Evolutionary conservation across 2,113 vertebrate species (phyloP).

Genomic region (Plecotus auritus): DNA sequence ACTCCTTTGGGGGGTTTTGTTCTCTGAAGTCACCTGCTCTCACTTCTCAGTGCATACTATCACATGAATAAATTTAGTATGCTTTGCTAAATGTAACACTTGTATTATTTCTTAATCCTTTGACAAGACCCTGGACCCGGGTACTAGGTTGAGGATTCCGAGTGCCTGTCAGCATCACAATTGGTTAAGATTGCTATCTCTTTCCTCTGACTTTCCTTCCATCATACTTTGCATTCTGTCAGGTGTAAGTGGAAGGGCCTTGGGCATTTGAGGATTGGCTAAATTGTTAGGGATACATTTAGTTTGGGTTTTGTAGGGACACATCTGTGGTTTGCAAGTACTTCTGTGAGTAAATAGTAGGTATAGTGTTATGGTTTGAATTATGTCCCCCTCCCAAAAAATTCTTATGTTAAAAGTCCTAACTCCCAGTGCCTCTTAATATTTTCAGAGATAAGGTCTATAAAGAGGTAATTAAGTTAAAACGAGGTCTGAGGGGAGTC

Average conservation of each 20-base stretch:
- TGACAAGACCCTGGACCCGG: background rate
- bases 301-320: background rate
- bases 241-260: background rate
- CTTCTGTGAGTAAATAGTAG: conserved; percentile 32
- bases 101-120: background rate
- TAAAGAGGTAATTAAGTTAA: background rate
- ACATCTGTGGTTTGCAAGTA: background rate
- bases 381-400: background rate
- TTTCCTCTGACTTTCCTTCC: background rate
- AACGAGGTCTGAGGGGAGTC: background rate
- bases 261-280: background rate
- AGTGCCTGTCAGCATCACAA: background rate
- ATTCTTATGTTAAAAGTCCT: background rate
- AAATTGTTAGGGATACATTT: background rate
- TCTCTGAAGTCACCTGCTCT: background rate
- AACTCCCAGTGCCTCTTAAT: background rate
- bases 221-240: background rate
- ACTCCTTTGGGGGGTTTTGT: background rate
- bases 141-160: background rate
- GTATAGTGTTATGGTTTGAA: background rate
- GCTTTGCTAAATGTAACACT: background rate
- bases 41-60: background rate
- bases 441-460: background rate
- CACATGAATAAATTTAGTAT: background rate
- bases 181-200: background rate